Evolutionary conservation across 2,888 invertebrate genomes (phyloP).

Genomic region (Ophonus ardosiacus): DNA sequence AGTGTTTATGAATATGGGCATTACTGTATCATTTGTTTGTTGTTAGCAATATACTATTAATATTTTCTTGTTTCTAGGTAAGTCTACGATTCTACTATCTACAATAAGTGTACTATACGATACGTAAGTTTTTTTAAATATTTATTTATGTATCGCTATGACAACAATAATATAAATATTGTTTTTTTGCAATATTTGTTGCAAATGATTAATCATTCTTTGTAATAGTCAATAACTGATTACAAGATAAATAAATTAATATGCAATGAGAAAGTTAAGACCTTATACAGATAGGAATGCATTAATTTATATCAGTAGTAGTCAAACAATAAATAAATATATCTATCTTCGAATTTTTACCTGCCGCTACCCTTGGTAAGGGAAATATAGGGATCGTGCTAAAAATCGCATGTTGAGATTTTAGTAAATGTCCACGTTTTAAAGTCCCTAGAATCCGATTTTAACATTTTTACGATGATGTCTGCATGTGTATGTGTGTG

Average conservation of each 20-base stretch:
- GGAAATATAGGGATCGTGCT: too few species aligned
- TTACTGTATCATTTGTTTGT: neutral
- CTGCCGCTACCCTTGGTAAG: too few species aligned
- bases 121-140: neutral
- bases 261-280: slow-evolving; percentile 2
- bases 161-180: neutral
- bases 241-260: neutral
- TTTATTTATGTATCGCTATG: neutral
- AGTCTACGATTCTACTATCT: neutral
- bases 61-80: neutral
- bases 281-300: slow-evolving; percentile 13
- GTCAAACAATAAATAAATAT: neutral
- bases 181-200: neutral
- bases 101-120: neutral
- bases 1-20: too few species aligned
- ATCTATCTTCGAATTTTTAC: too few species aligned
- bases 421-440: too few species aligned
- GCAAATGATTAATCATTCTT: neutral
- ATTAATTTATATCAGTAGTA: neutral
- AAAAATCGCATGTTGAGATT: too few species aligned
- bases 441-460: too few species aligned
- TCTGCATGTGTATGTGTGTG: too few species aligned
- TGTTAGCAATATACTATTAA: neutral
- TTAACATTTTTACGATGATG: too few species aligned
- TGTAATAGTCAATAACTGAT: slow-evolving; percentile 1